Percentiles rank a stretch among this genome's conserved stretches.
Evolutionary conservation across 2,113 vertebrate genomes (phyloP).

Genomic region (Rhegmatorhina hoffmannsi): DNA sequence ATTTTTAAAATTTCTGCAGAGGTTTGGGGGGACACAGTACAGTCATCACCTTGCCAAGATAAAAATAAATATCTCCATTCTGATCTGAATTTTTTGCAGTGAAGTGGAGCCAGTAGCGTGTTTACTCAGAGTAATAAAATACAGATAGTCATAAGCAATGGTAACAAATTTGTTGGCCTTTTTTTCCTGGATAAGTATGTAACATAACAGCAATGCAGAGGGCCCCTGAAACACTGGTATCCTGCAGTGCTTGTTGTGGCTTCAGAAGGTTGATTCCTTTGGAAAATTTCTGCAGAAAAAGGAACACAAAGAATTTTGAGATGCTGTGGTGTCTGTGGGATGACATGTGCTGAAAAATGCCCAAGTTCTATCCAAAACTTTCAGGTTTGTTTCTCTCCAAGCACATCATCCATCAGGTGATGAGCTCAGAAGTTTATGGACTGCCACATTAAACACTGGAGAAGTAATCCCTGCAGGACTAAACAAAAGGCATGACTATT

Average conservation of each 20-base stretch:
- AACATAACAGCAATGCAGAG: background rate
- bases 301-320: background rate
- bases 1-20: background rate
- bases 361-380: background rate
- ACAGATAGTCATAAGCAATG: background rate
- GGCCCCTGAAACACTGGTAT: background rate
- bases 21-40: background rate
- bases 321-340: background rate
- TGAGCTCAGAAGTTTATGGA: background rate
- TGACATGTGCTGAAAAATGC: background rate
- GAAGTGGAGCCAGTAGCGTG: background rate
- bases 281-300: background rate
- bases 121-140: background rate
- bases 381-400: background rate
- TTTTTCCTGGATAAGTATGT: background rate
- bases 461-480: background rate
- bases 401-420: background rate
- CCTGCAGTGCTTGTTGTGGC: background rate
- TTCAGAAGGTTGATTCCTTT: background rate
- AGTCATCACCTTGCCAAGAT: background rate
- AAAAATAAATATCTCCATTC: background rate
- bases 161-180: background rate
- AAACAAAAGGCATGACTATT: background rate
- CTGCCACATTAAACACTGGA: background rate
- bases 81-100: background rate